Conservation (phyloP, 1,140 invertebrate genomes). For the Aphelinus certus region DNA sequence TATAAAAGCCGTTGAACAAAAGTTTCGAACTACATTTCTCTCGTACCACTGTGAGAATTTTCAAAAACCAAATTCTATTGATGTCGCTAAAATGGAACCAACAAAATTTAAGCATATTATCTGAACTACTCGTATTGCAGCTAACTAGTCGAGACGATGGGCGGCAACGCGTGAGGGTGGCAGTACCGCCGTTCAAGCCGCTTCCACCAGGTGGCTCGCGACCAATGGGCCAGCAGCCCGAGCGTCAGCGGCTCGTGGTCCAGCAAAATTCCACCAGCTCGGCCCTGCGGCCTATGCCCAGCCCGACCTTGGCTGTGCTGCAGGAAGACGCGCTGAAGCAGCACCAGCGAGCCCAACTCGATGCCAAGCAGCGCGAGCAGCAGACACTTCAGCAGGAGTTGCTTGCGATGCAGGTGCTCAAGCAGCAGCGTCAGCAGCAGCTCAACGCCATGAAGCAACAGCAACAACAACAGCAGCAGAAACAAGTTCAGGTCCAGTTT, state of each 20-base stretch:
- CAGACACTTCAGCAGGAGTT: conserved; percentile 54
- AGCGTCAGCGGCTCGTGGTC: conserved; percentile 61
- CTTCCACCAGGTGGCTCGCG: conserved; percentile 71
- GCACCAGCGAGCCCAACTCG: conserved; percentile 57
- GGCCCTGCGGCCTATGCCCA: conserved; percentile 43
- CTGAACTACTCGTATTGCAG: conserved; percentile 28
- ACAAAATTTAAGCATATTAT: too few relatives aligned
- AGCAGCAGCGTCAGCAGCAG: conserved; percentile 64
- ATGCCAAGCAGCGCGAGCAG: conserved; percentile 55
- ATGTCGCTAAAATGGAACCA: too few relatives aligned
- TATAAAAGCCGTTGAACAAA: too few relatives aligned
- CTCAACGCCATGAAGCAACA: conserved; percentile 59
- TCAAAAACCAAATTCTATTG: too few relatives aligned
- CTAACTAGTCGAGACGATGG: conserved; percentile 43
- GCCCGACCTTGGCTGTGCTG: conserved; percentile 55
- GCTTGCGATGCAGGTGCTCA: conserved; percentile 56
- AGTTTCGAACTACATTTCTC: too few relatives aligned
- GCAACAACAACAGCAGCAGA: conserved; percentile 53
- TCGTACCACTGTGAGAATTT: too few relatives aligned
- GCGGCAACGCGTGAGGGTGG: conserved; percentile 39
- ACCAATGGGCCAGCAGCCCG: conserved; percentile 63
- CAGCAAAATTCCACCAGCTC: conserved; percentile 52
- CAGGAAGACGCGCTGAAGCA: conserved; percentile 54
- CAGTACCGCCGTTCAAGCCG: conserved; percentile 79
- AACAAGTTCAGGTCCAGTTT: conserved; percentile 39